Evolutionary conservation across 2,797 vertebrate genomes (phyloP), one percentile per base, ranked within the genome.

Genomic region (Aeoliscus strigatus): DNA sequence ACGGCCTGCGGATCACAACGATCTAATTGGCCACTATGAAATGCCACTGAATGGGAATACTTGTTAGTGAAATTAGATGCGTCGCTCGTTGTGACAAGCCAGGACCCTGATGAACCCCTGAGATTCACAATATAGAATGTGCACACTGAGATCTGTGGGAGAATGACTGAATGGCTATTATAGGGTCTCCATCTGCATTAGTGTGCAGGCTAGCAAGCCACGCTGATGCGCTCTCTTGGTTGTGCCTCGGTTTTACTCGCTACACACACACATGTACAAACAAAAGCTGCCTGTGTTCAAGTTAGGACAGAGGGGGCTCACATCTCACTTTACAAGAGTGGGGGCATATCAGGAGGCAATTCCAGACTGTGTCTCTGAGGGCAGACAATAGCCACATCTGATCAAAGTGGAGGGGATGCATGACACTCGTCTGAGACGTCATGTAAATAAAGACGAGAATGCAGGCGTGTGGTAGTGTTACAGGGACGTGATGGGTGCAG

Each of bases 311-410:
- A 86, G 64, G 80, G 77, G 79, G 74, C 88, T 83, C 87, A 81
- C 81, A 87, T 87, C 88, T 94, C 89, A 75, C 82, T 87, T 93
- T 92, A 90, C 89, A 87, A 59, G 77, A 58, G 66, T 24, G 71
- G 84, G 80, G 76, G 71, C 68, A 74, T 75, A 76, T 79, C 78
- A 70, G 74, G 65, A 80, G 77, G 71, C 73, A 51, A 65, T 76
- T 75, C 74, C 77, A 75, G 85, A 83, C 82, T 68, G 61, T 60
- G 51, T 73, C 69, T 78, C 75, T 34, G 70, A 80, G 48, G 23
- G 39, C 40, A 82, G 82, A 92, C 86, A 92, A 91, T 91, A 66
- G 67, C 76, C 40, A 60, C 70, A 32, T 66, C 34, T 81, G 90
- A 94, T 94, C 90, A 94, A 94, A 91, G 90, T 39, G 57, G 60